Conservation (phyloP, 2,888 invertebrate genomes). For the Temnothorax unifasciatus region DNA sequence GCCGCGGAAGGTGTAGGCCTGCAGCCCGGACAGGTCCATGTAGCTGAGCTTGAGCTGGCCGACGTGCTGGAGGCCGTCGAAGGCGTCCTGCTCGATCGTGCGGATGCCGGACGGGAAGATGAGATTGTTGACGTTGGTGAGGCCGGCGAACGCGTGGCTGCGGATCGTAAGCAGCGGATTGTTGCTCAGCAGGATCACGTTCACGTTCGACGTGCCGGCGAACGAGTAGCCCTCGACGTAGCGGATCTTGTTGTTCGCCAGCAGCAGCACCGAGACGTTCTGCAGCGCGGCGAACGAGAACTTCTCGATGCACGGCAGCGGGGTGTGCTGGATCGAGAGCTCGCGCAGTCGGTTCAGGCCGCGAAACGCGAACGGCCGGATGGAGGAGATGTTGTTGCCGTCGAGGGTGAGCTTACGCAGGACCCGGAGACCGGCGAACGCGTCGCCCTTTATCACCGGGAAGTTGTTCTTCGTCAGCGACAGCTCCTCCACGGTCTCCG, state of each 20-base stretch:
- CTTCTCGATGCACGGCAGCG: constrained; percentile 92
- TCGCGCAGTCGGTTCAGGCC: constrained; percentile 93
- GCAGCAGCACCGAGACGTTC: constrained; percentile 91
- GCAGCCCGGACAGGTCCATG: constrained; percentile 92
- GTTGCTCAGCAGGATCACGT: constrained; percentile 93
- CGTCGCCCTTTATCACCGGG: constrained; percentile 93
- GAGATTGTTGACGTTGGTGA: constrained; percentile 94
- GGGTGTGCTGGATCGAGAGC: constrained; percentile 95
- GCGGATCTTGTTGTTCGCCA: constrained; percentile 91
- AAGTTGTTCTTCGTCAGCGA: constrained; percentile 95
- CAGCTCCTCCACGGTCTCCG: constrained; percentile 93
- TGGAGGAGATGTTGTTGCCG: constrained; percentile 94
- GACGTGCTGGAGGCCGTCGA: constrained; percentile 94
- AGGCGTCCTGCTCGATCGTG: constrained; percentile 92
- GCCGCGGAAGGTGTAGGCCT: constrained; percentile 92
- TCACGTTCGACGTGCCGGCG: constrained; percentile 94
- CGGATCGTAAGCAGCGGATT: constrained; percentile 94
- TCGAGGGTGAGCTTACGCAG: constrained; percentile 94
- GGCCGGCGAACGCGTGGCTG: constrained; percentile 93
- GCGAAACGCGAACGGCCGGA: constrained; percentile 95
- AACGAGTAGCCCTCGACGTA: constrained; percentile 93
- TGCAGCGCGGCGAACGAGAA: constrained; percentile 95
- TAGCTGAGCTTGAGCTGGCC: constrained; percentile 93
- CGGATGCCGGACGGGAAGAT: constrained; percentile 94
- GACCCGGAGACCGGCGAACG: constrained; percentile 93